These are phyloP conservation scores for Capromys pilorides DNA, from an alignment of 2,797 vertebrate genomes.

Conservation along the genomic window DNA sequence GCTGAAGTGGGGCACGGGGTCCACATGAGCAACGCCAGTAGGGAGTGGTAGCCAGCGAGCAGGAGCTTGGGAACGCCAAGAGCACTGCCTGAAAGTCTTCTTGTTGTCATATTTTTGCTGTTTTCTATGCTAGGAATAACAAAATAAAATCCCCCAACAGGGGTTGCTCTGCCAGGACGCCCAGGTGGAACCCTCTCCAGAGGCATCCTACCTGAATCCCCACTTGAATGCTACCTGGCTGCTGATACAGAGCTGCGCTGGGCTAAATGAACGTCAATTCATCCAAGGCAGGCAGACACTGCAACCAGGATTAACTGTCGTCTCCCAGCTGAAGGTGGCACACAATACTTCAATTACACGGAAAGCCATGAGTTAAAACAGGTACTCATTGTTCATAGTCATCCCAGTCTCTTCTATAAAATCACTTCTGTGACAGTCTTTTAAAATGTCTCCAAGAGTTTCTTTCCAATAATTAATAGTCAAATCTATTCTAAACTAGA, in stretches of 20 bases:
- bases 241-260: not conserved
- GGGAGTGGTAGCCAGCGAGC: not conserved
- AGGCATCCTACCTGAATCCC: not conserved
- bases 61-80: not conserved
- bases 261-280: slow-evolving; percentile 13
- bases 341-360: slow-evolving; percentile 24
- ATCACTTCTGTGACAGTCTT: slow-evolving; percentile 38
- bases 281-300: slow-evolving; percentile 24
- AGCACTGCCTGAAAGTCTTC: not conserved
- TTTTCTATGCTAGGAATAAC: not conserved
- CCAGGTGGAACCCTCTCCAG: not conserved
- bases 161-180: not conserved
- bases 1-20: not conserved
- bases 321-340: slow-evolving; percentile 44
- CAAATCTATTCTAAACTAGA: slow-evolving; percentile 45
- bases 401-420: slow-evolving; percentile 62
- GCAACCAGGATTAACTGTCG: not conserved
- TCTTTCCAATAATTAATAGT: slow-evolving; percentile 44
- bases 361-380: slow-evolving; percentile 64
- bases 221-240: not conserved
- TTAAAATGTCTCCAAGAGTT: not conserved
- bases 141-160: not conserved
- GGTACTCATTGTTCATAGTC: slow-evolving; percentile 44
- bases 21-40: not conserved
- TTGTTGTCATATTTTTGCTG: not conserved